Evolutionary conservation across 64 coral and sea anemone genomes (phyloP).

Genomic region (Hydrozoanthus tunicans): DNA sequence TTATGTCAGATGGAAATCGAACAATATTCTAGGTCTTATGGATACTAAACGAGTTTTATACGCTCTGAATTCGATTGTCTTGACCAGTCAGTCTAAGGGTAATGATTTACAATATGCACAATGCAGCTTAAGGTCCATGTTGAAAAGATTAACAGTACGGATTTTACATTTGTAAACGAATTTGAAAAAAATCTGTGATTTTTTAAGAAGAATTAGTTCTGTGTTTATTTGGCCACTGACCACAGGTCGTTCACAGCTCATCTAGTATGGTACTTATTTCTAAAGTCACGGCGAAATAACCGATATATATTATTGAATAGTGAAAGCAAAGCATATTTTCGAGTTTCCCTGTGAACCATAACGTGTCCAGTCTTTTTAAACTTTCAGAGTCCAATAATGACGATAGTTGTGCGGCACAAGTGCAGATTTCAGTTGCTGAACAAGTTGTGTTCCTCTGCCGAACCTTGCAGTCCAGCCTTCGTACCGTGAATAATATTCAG

Average conservation of each 20-base stretch:
- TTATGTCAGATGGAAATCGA: background rate
- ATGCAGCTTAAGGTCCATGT: too few species aligned
- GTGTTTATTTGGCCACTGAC: too few species aligned
- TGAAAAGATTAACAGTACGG: too few species aligned
- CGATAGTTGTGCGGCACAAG: slow-evolving; percentile 18
- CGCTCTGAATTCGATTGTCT: too few species aligned
- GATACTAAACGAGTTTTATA: too few species aligned
- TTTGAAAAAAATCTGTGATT: too few species aligned
- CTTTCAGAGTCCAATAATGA: background rate
- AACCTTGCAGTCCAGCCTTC: slow-evolving; percentile 49
- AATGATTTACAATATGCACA: too few species aligned
- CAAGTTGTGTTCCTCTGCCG: slow-evolving; percentile 73
- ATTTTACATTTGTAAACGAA: too few species aligned
- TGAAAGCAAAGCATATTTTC: background rate
- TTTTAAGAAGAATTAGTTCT: too few species aligned
- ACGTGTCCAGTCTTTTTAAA: background rate
- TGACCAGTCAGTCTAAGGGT: too few species aligned
- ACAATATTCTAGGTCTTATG: too few species aligned
- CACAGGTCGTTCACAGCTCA: background rate
- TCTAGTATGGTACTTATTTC: background rate
- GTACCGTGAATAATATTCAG: background rate
- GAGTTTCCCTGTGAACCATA: background rate
- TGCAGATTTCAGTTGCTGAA: slow-evolving; percentile 21
- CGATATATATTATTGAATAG: background rate
- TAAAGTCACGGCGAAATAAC: background rate